These are phyloP conservation scores for Drosophila macrospina DNA, from an alignment of 2,888 invertebrate species.

Conservation along the genomic window DNA sequence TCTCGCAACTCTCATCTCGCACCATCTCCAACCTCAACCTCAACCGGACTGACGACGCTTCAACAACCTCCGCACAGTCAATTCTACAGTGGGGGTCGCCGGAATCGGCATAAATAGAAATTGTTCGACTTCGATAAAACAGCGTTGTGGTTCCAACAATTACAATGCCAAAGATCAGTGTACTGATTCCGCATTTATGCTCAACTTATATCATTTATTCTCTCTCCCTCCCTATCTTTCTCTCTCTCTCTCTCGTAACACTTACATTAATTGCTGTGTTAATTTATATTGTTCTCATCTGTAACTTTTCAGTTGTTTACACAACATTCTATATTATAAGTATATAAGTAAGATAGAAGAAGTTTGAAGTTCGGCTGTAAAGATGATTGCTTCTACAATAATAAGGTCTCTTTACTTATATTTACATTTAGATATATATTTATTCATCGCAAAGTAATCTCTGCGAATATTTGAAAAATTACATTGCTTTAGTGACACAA, in stretches of 20 bases:
- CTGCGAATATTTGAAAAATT: constrained; percentile 18
- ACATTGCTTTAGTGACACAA: constrained; percentile 10
- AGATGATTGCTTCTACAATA: neutral
- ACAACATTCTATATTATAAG: too few species aligned
- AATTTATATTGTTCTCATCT: constrained; percentile 56
- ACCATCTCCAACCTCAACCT: constrained; percentile 4
- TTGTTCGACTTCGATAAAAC: constrained; percentile 40
- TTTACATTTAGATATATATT: too few species aligned
- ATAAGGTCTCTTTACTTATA: neutral
- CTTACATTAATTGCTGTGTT: constrained; percentile 55
- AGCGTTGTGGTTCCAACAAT: constrained; percentile 33
- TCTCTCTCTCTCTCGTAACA: constrained; percentile 22
- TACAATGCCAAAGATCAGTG: constrained; percentile 48
- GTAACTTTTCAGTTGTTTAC: constrained; percentile 7
- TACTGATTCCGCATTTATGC: constrained; percentile 49
- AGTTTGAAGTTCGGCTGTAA: neutral
- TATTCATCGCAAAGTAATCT: constrained; percentile 1
- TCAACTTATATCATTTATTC: constrained; percentile 31
- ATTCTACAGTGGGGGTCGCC: constrained; percentile 68
- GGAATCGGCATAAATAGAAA: constrained; percentile 55
- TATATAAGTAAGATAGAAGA: too few species aligned
- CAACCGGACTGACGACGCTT: constrained; percentile 27
- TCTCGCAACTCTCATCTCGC: constrained; percentile 2
- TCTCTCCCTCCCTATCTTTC: constrained; percentile 1
- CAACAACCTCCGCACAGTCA: constrained; percentile 51